These are phyloP conservation scores for Allochrocebus solatus DNA, from an alignment of 2,797 vertebrate genomes.

Conservation along the genomic window DNA sequence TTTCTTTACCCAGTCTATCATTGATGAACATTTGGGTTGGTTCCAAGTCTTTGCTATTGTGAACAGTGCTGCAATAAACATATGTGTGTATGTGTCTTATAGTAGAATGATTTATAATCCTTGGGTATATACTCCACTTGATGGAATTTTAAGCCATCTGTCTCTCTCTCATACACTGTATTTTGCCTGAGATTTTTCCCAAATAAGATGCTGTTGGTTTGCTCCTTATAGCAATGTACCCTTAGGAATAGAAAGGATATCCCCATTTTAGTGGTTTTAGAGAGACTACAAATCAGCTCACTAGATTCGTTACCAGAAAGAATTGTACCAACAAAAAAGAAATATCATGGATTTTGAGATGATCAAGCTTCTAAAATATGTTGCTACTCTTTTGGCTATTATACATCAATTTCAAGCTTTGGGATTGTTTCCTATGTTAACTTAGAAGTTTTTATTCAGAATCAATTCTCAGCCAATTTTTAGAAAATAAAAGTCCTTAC, in stretches of 20 bases:
- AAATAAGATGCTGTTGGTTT: slow-evolving; percentile 33
- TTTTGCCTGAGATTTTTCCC: slow-evolving; percentile 35
- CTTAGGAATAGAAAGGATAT: slow-evolving; percentile 27
- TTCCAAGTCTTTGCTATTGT: no score
- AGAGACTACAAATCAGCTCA: slow-evolving; percentile 6
- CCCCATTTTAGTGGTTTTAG: slow-evolving; percentile 41
- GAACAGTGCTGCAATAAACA: no score
- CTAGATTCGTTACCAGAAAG: slow-evolving; percentile 27
- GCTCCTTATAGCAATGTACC: neutral
- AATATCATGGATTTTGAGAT: neutral
- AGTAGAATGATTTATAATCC: no score
- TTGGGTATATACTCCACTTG: neutral
- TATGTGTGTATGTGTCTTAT: no score
- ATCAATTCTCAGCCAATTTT: neutral
- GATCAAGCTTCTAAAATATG: neutral
- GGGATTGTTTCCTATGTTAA: neutral
- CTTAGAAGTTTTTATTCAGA: neutral
- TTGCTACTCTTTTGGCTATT: neutral
- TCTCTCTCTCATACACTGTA: slow-evolving; percentile 44
- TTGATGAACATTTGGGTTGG: no score
- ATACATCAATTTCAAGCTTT: neutral
- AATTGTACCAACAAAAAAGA: neutral
- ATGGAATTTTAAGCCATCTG: slow-evolving; percentile 6
- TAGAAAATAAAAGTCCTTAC: neutral
- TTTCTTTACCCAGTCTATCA: no score